Base-by-base conservation (phyloP, 2,113 vertebrate species). In the Kryptolebias marmoratus region DNA sequence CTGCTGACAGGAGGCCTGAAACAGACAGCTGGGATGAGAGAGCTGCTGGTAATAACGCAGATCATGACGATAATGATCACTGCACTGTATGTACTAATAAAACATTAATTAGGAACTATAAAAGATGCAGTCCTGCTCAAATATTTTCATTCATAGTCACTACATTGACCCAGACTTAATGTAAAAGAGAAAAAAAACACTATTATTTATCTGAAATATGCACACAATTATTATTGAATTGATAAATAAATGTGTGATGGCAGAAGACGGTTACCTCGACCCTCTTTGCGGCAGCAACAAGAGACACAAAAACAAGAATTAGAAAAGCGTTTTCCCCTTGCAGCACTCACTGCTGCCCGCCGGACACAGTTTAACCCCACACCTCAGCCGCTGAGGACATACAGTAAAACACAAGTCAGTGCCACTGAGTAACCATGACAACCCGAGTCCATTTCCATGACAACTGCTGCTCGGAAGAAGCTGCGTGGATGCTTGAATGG, bases 1-100 rank as follows among this genome's bases (percentile, higher is more conserved):
- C 97, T 95, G 95, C 97, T 98, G 88, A 98, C 97, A 47, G 98
- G 96, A 88, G 97, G 97, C 95, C 97, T 99, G 95, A 89, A 95
- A 96, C 27, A 94, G 86, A 95, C 88, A 94, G 90, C 86, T 86
- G 86, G 85, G 89, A 90, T 91, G 90, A 94, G 76, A 73, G 8
- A 28, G 27, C 36, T 58, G 66, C 67, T 2, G 12, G 22, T 53
- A 53, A 53, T 53, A 53, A 22, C 7, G 2, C 31, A 5, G 54
- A 75, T 50, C 61, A 74, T 18, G 61, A 32, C 55, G 52, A 68
- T 30, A 53, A 56, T 50, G 27, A 65, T 65, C 62, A 28, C 55
- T 59, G 36, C 47, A 22, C 36, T 30, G 16, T 39, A 30, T 13
- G 54, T n/a, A 9, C 5, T 10, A 42, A 42, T 3, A 52, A 65